Evolutionary conservation across 2,888 invertebrate species (phyloP), one percentile per base, ranked within the genome.

Genomic region (Digitonthophagus gazella): DNA sequence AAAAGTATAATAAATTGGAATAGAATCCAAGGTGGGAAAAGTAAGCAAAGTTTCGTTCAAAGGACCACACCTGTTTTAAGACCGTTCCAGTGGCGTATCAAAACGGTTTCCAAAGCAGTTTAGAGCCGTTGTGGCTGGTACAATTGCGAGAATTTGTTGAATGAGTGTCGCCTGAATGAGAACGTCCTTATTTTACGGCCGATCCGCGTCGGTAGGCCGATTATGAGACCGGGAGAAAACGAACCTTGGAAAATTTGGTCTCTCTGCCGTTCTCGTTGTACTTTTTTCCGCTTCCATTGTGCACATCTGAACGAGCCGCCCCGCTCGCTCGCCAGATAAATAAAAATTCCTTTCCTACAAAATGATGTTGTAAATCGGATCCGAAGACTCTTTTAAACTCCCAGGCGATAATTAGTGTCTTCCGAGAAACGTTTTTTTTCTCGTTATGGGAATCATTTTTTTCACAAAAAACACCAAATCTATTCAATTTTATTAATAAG

Each of bases 91-190:
- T 20, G 61, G 61, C 61, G 61, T 19, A n/a, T 61, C 61, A 61
- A 61, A 61, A 61, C 16, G 61, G 20, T 61, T n/a, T 44, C 18
- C 18, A 61, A 61, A 19, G 61, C 61, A 61, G 61, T 61, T 18
- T 61, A 16, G 20, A 61, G 16, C 18, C 61, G 61, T 61, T 18
- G 61, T 19, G 18, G 16, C 19, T 61, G 18, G 67, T 69, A 69
- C 69, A 69, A 69, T 69, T 69, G 67, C 67, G 67, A 69, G 69
- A 69, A 69, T 69, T 69, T 69, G 44, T 54, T 69, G 67, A 69
- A 69, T 69, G 67, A 67, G 22, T 58, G 65, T 55, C 61, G 15
- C 19, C 18, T 20, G 61, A 20, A 61, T 61, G 19, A 19, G 20
- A 61, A 61, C 16, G 16, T 6, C 11, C 61, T 61, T 16, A 61